Percentiles rank a stretch among this genome's conserved stretches.
Evolutionary conservation across 2,888 invertebrate species (phyloP).

Genomic region (Andrena chrysosceles): DNA sequence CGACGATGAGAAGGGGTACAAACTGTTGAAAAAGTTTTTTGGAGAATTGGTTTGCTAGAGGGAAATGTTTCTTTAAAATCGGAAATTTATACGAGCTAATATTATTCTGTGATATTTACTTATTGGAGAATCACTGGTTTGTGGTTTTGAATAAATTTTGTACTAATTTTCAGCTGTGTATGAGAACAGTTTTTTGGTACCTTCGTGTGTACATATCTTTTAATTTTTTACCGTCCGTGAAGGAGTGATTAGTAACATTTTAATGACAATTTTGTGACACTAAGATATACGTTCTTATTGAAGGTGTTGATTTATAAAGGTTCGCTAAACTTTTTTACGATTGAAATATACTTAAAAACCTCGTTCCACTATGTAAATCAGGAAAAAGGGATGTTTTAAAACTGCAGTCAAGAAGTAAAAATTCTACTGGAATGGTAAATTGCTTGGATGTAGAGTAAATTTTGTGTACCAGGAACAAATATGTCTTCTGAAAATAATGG

Average conservation of each 20-base stretch:
- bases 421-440: not conserved
- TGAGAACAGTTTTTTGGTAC: no score
- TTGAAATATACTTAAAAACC: no score
- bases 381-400: not conserved
- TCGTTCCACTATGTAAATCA: not conserved
- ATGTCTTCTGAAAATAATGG: not conserved
- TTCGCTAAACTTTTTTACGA: no score
- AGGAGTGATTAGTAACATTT: no score
- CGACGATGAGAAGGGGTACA: not conserved
- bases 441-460: not conserved
- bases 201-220: no score
- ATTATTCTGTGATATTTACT: not conserved
- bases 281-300: no score
- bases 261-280: no score
- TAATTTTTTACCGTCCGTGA: no score
- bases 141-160: not conserved
- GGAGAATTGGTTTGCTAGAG: not conserved
- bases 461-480: not conserved
- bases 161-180: no score
- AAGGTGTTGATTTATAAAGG: no score
- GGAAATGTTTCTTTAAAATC: not conserved
- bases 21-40: no score
- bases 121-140: not conserved
- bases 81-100: not conserved
- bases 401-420: not conserved